phyloP scores from a whole-genome alignment of 2,113 vertebrate genomes.

The Herpetotheres cachinnans region DNA sequence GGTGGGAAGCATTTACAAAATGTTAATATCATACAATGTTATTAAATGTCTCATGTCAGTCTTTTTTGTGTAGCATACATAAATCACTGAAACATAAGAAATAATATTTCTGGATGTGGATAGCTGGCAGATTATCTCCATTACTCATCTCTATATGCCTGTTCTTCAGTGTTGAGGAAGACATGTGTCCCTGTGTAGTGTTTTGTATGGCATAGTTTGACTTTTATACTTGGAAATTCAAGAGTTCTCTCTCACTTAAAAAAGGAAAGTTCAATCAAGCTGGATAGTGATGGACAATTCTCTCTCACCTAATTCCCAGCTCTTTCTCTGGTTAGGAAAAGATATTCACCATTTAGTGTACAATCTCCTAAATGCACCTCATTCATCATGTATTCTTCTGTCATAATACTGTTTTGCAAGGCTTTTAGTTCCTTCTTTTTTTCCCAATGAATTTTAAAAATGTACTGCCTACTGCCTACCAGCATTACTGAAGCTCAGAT shows the following conservation, averaged over 20 bases:
- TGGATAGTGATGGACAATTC: rapidly evolving
- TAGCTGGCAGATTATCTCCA: background rate
- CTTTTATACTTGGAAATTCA: background rate
- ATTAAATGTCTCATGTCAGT: background rate
- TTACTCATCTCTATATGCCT: background rate
- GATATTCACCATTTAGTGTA: background rate
- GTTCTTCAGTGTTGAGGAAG: background rate
- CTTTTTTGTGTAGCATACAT: background rate
- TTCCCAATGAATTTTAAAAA: background rate
- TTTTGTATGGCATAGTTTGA: background rate
- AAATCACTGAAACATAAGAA: background rate
- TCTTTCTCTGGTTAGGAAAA: background rate
- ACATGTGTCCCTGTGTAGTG: background rate
- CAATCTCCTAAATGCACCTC: background rate
- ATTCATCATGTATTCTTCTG: background rate
- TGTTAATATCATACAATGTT: background rate
- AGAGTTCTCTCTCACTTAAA: background rate
- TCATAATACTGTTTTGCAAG: background rate
- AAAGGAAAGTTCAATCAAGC: background rate
- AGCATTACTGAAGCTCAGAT: background rate
- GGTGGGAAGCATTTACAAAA: background rate
- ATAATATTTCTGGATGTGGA: background rate
- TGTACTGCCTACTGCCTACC: background rate
- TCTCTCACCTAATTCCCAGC: background rate
- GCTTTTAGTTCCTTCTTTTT: background rate